Conservation (phyloP, 2,113 vertebrate genomes). For the Mungos mungo region DNA sequence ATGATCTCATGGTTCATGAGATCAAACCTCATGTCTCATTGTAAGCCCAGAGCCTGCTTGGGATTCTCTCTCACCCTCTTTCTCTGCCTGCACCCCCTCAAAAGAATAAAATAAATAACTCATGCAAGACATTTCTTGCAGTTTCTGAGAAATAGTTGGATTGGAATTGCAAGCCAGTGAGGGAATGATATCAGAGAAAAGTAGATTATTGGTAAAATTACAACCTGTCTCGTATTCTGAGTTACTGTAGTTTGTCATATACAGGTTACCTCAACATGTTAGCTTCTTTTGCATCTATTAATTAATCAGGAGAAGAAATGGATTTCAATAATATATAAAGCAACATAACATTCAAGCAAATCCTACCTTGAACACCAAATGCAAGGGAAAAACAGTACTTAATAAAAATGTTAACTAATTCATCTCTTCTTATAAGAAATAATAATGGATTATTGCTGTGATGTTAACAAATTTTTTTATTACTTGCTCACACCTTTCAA, state of each 20-base stretch:
- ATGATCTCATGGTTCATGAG: too few relatives aligned
- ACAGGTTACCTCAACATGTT: not conserved
- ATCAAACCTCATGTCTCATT: too few relatives aligned
- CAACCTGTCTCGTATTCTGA: not conserved
- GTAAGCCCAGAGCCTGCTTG: too few relatives aligned
- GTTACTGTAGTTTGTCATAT: not conserved
- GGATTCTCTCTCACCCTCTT: too few relatives aligned
- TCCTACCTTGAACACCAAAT: constrained; percentile 7
- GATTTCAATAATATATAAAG: not conserved
- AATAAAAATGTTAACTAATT: not conserved
- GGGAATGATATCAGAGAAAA: not conserved
- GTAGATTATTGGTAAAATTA: not conserved
- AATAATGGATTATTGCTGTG: not conserved
- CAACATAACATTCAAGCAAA: not conserved
- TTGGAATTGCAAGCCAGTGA: not conserved
- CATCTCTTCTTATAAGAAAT: not conserved
- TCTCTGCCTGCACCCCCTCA: too few relatives aligned
- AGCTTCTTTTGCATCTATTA: not conserved
- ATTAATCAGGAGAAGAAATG: not conserved
- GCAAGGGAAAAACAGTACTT: not conserved
- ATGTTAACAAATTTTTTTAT: constrained; percentile 1
- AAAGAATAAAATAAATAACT: too few relatives aligned
- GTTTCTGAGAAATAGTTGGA: not conserved
- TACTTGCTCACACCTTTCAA: not conserved
- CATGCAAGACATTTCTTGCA: not conserved